A percentile compares a stretch with the other conserved stretches of the same genome.
Evolutionary conservation across 2,797 vertebrate species (phyloP).

Genomic region (Macrochelys suwanniensis): DNA sequence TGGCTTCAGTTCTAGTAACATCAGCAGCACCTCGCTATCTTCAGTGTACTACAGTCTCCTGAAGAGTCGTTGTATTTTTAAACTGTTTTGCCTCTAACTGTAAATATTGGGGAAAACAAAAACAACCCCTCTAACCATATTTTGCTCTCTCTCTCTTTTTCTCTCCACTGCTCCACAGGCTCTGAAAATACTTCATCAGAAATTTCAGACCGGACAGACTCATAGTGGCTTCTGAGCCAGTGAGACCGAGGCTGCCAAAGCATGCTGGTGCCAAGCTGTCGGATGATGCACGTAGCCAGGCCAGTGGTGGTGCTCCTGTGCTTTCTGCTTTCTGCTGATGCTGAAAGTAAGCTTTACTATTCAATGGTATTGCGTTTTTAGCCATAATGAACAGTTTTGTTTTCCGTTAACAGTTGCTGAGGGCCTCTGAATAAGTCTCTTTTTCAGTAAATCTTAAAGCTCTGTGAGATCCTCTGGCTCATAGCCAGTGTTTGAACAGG

Average conservation of each 20-base stretch:
- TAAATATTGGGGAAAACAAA: not conserved
- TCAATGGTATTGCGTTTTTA: constrained; percentile 46
- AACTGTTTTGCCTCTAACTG: not conserved
- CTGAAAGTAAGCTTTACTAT: constrained; percentile 91
- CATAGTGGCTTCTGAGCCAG: constrained; percentile 88
- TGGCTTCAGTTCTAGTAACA: not conserved
- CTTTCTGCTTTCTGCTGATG: constrained; percentile 88
- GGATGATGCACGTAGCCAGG: constrained; percentile 90
- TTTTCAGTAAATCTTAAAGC: constrained; percentile 71
- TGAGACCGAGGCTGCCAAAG: constrained; percentile 88
- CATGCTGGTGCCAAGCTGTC: constrained; percentile 92
- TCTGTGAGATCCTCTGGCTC: constrained; percentile 47
- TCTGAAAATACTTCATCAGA: constrained; percentile 93
- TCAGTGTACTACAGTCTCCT: not conserved
- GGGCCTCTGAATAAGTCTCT: constrained; percentile 58
- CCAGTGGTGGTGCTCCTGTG: constrained; percentile 89
- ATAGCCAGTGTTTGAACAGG: constrained; percentile 56
- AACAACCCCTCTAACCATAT: constrained; percentile 56
- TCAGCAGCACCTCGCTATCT: not conserved
- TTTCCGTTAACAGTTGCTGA: constrained; percentile 68
- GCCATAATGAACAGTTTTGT: constrained; percentile 60
- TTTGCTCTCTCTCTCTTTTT: constrained; percentile 47
- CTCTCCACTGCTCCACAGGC: constrained; percentile 83
- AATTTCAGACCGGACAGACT: constrained; percentile 89
- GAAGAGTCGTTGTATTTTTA: not conserved